Conservation (phyloP, 2,888 invertebrate species). For the Sturmia bella region DNA sequence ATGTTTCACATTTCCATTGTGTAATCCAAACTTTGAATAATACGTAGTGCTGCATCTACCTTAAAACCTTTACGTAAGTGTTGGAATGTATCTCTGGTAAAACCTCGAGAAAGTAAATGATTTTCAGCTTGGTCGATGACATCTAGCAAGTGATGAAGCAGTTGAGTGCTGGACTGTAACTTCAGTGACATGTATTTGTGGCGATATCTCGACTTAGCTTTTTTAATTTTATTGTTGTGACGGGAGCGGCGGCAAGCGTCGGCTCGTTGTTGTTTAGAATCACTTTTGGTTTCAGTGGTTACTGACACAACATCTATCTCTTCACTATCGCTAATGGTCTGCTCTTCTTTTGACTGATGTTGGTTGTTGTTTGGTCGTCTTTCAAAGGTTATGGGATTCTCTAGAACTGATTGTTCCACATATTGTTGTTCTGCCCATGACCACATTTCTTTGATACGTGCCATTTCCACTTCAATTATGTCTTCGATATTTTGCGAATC, state of each 20-base stretch:
- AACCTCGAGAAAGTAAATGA: slow-evolving; percentile 73
- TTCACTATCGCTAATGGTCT: background rate
- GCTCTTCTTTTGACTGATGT: slow-evolving; percentile 32
- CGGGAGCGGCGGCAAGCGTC: slow-evolving; percentile 78
- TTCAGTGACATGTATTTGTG: slow-evolving; percentile 76
- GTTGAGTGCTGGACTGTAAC: slow-evolving; percentile 72
- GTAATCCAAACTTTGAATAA: slow-evolving; percentile 1
- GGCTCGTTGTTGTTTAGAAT: slow-evolving; percentile 71
- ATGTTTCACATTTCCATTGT: background rate
- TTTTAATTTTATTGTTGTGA: slow-evolving; percentile 78
- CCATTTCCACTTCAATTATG: slow-evolving; percentile 74
- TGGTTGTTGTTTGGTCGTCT: slow-evolving; percentile 70
- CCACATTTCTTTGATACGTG: slow-evolving; percentile 73
- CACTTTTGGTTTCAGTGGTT: background rate
- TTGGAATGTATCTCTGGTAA: slow-evolving; percentile 38
- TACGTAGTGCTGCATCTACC: slow-evolving; percentile 7
- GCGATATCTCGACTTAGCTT: slow-evolving; percentile 77
- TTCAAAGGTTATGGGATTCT: slow-evolving; percentile 77
- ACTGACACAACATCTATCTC: slow-evolving; percentile 33
- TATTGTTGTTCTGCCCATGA: slow-evolving; percentile 75
- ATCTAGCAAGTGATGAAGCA: slow-evolving; percentile 73
- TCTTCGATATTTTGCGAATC: slow-evolving; percentile 71
- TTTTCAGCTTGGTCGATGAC: slow-evolving; percentile 76
- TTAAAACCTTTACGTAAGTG: slow-evolving; percentile 41
- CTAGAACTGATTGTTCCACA: slow-evolving; percentile 75